Percentiles rank a stretch among this genome's conserved stretches.
phyloP scores from a whole-genome alignment of 1,140 invertebrate species.

The Plectrocnemia conspersa region DNA sequence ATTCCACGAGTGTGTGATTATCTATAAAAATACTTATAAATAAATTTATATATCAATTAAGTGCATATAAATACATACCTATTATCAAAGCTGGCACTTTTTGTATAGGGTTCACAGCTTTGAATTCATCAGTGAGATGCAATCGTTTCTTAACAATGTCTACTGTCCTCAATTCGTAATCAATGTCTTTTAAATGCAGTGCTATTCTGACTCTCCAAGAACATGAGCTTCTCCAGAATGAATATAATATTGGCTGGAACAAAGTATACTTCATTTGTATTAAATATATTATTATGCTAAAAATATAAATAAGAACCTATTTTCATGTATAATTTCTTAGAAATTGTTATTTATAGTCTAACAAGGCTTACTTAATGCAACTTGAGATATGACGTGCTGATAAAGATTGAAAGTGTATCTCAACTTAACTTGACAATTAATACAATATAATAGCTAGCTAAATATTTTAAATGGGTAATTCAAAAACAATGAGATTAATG shows the following conservation, averaged over 20 bases:
- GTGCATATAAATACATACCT: constrained; percentile 38
- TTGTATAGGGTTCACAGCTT: constrained; percentile 45
- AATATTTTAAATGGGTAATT: no score
- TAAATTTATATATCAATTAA: neutral
- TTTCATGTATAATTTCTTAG: no score
- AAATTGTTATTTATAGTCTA: no score
- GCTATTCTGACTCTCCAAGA: constrained; percentile 47
- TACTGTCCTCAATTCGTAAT: constrained; percentile 40
- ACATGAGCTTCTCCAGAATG: constrained; percentile 46
- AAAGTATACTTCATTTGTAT: no score
- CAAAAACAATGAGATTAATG: no score
- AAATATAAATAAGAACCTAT: no score
- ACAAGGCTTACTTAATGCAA: no score
- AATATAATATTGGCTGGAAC: constrained; percentile 44
- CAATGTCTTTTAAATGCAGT: constrained; percentile 40
- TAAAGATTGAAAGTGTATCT: no score
- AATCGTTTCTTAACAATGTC: constrained; percentile 42
- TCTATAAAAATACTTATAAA: constrained; percentile 36
- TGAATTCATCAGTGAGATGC: constrained; percentile 41
- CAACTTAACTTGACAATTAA: no score
- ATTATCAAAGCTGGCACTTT: constrained; percentile 47
- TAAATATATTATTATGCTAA: no score
- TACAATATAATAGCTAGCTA: no score
- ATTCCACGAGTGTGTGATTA: constrained; percentile 45
- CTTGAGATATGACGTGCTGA: no score